phyloP scores from a whole-genome alignment of 2,797 vertebrate species.

The Eleutherodactylus coqui region DNA sequence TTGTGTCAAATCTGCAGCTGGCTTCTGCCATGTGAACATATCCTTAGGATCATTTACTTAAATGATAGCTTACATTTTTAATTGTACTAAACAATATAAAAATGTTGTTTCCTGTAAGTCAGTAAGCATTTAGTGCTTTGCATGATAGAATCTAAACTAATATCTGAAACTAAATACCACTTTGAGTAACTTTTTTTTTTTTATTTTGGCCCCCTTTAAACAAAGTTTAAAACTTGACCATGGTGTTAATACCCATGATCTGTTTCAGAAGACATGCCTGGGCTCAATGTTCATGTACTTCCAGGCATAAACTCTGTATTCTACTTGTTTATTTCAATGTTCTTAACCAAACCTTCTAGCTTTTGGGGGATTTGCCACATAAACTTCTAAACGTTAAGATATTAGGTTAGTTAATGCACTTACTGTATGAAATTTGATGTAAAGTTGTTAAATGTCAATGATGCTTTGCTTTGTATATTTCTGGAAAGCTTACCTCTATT shows the following conservation, averaged over 20 bases:
- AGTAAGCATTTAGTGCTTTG: background rate
- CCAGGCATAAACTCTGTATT: background rate
- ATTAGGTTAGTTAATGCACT: slow-evolving; percentile 28
- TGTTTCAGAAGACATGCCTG: background rate
- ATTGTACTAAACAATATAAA: too few relatives aligned
- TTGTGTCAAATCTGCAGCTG: too few relatives aligned
- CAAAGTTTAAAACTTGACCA: background rate
- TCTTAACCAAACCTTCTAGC: background rate
- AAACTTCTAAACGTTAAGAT: background rate
- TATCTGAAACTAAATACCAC: background rate
- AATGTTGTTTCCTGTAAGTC: too few relatives aligned
- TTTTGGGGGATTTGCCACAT: background rate
- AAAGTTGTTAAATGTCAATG: slow-evolving; percentile 85
- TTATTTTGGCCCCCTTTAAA: too few relatives aligned
- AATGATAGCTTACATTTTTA: too few relatives aligned
- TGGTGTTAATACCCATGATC: background rate
- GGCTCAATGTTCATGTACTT: background rate
- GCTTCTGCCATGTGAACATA: too few relatives aligned
- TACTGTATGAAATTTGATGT: slow-evolving; percentile 68
- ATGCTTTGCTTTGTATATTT: slow-evolving; percentile 80
- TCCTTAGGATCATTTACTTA: too few relatives aligned
- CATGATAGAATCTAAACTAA: slow-evolving; percentile 12
- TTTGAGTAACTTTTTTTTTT: too few relatives aligned
- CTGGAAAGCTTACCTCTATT: slow-evolving; percentile 85
- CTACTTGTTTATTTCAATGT: background rate